Evolutionary conservation across 2,888 invertebrate genomes (phyloP).

Genomic region (Entomobrya multifasciata): DNA sequence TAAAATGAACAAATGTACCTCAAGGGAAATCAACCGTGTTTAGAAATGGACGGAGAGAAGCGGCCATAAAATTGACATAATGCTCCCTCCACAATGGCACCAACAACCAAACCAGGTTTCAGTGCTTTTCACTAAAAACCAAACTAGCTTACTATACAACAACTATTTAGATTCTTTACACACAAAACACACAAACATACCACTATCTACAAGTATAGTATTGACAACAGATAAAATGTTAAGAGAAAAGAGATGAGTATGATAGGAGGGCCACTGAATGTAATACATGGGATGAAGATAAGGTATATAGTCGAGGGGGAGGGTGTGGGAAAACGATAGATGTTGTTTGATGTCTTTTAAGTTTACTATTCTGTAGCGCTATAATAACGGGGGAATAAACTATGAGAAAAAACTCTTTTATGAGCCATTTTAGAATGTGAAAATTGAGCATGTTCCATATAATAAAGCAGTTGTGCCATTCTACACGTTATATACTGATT

Average conservation of each 20-base stretch:
- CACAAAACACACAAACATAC: conserved; percentile 11
- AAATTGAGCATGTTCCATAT: not conserved
- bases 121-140: conserved; percentile 42
- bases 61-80: conserved; percentile 77
- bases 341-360: conserved; percentile 10
- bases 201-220: not conserved
- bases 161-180: no score
- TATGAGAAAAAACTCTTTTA: not conserved
- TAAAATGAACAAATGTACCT: conserved; percentile 76
- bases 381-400: conserved; percentile 5
- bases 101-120: conserved; percentile 26
- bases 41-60: conserved; percentile 76
- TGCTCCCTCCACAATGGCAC: conserved; percentile 71
- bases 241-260: conserved; percentile 27
- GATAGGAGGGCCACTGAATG: not conserved
- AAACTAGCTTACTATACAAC: conserved; percentile 29
- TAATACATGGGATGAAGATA: not conserved
- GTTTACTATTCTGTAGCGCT: not conserved
- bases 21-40: conserved; percentile 76
- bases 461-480: not conserved
- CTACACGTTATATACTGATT: not conserved
- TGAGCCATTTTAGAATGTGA: conserved; percentile 25
- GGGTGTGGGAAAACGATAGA: not conserved
- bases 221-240: conserved; percentile 61
- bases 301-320: not conserved